phyloP scores from a whole-genome alignment of 2,113 vertebrate genomes.

The Podiceps cristatus region DNA sequence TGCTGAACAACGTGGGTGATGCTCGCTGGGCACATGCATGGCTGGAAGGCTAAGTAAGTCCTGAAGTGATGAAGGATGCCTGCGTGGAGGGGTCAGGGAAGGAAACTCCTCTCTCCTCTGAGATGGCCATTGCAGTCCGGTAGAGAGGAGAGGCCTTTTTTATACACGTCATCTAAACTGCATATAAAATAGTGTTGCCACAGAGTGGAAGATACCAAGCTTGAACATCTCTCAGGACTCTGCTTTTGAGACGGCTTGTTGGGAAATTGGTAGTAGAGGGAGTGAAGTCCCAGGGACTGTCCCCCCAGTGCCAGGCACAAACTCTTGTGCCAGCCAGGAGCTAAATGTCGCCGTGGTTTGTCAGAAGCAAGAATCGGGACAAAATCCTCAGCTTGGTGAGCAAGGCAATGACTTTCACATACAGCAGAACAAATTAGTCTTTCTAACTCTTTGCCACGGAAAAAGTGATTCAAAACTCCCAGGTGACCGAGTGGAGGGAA shows the following conservation, averaged over 20 bases:
- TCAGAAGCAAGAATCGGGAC: neutral
- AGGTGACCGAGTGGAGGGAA: neutral
- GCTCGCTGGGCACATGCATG: neutral
- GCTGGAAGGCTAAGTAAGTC: neutral
- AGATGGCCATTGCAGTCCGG: neutral
- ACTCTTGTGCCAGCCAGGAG: neutral
- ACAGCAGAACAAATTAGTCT: neutral
- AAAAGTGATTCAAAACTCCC: neutral
- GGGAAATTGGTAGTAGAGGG: neutral
- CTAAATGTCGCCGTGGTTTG: neutral
- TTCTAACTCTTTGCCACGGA: neutral
- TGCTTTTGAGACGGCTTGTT: neutral
- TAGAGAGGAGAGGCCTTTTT: neutral
- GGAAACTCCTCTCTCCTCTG: neutral
- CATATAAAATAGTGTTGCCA: neutral
- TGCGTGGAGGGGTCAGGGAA: neutral
- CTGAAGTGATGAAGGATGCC: neutral
- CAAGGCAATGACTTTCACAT: neutral
- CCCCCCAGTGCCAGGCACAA: neutral
- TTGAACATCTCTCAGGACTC: neutral
- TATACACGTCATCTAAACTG: neutral
- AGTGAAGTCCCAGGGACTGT: neutral
- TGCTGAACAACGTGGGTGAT: rapidly evolving
- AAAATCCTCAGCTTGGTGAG: neutral
- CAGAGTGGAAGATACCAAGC: neutral